Base-by-base conservation (phyloP, 2,797 vertebrate genomes). In the Clarias pachynema region DNA sequence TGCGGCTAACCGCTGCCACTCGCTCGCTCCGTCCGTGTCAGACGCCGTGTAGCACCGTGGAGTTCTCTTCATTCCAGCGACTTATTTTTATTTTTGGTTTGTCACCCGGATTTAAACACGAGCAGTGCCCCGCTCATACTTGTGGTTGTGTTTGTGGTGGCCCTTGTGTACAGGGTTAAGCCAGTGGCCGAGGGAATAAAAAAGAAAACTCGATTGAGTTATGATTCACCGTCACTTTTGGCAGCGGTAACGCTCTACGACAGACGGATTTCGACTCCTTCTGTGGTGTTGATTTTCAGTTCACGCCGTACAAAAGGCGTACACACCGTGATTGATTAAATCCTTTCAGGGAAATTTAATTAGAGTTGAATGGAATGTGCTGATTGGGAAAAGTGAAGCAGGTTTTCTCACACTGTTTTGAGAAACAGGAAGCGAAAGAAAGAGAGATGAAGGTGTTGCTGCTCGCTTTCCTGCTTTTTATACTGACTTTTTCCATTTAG, bases 1-100 rank as follows among this genome's bases (percentile, higher is more conserved):
- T 86, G 83, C 73, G 77, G 83, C 60, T 81, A 78, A 89, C 84
- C 84, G 63, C 89, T 65, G 22, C 24, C 14, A 31, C 37, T 5
- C 37, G 37, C n/a, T 3, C 8, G 15, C 57, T 77, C 57, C 53
- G 53, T 57, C 44, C 49, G 24, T 20, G 49, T 29, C 62, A n/a
- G 29, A n/a, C 59, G 26, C 40, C 31, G 24, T 3, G 26, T 10
- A 10, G 37, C 20, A 12, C 8, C 40, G 53, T 26, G 15, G 63
- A 66, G 69, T 84, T 82, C 78, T 77, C 24, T 31, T 70, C 40
- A 82, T 86, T 66, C 82, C 73, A 37, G 12, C 5, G 79, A 56
- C 37, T 79, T 85, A 72, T 44, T 60, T 65, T 69, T 44, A 44
- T 44, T 44, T 44, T n/a, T 53, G 56, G 34, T 77, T 75, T 75